phyloP scores from a whole-genome alignment of 2,113 vertebrate species.

The Mobula hypostoma region DNA sequence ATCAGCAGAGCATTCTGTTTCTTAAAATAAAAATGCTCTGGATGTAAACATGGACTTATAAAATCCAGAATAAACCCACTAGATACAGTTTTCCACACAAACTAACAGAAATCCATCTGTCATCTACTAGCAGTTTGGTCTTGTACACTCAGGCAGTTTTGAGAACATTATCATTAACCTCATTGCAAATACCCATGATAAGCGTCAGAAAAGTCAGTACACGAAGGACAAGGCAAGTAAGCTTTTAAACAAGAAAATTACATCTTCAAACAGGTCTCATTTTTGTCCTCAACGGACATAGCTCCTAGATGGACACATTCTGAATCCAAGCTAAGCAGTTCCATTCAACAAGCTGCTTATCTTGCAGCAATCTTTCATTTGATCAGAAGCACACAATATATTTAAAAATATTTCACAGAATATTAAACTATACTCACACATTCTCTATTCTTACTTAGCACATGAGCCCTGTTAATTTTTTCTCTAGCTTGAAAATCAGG shows the following conservation, averaged over 20 bases:
- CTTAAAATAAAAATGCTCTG: constrained; percentile 50
- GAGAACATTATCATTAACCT: not conserved
- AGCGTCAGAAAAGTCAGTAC: not conserved
- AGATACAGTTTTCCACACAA: not conserved
- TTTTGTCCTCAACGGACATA: no score
- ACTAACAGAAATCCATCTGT: not conserved
- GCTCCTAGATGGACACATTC: no score
- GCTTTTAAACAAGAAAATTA: not conserved
- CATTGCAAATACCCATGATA: not conserved
- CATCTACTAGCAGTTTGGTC: not conserved
- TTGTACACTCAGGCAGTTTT: not conserved
- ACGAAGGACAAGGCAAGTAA: not conserved
- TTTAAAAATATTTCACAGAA: no score
- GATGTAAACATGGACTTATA: not conserved
- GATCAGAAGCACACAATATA: no score
- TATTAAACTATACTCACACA: no score
- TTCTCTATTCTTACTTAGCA: no score
- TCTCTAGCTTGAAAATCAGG: no score
- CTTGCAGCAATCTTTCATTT: no score
- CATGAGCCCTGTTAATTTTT: no score
- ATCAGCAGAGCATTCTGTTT: constrained; percentile 70
- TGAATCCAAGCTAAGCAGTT: no score
- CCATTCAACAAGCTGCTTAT: no score
- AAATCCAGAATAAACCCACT: not conserved
- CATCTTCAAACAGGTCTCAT: no score